phyloP scores from a whole-genome alignment of 2,888 invertebrate species.

The Gymnosoma rotundatum region DNA sequence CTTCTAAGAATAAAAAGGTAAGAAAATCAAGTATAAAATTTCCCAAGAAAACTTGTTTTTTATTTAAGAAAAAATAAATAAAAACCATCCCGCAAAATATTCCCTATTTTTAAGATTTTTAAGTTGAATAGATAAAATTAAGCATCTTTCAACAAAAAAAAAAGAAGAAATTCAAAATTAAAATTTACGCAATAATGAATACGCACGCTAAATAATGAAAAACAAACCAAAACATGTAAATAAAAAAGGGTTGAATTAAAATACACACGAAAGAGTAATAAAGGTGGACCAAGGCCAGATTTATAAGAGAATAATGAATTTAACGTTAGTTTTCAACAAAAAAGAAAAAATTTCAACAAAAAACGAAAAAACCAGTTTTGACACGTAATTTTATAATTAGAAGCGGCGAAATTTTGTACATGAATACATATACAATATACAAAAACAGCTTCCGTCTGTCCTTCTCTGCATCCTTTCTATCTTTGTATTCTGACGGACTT shows the following conservation, averaged over 20 bases:
- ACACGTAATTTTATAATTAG: slow-evolving; percentile 66
- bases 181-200: slow-evolving; percentile 37
- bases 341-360: neutral
- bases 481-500: neutral
- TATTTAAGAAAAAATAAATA: neutral
- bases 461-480: slow-evolving; percentile 9
- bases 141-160: neutral
- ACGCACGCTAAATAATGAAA: slow-evolving; percentile 17
- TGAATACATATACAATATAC: neutral
- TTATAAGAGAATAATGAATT: slow-evolving; percentile 58
- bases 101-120: neutral
- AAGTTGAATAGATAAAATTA: neutral
- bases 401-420: slow-evolving; percentile 29
- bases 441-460: slow-evolving; percentile 51
- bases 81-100: slow-evolving; percentile 7
- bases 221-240: slow-evolving; percentile 32
- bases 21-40: neutral
- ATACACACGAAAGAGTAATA: slow-evolving; percentile 8
- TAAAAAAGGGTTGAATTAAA: slow-evolving; percentile 49
- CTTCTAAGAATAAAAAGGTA: neutral
- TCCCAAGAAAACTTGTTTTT: slow-evolving; percentile 55
- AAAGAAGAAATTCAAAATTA: slow-evolving; percentile 1
- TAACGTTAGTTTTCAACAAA: slow-evolving; percentile 35
- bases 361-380: slow-evolving; percentile 64
- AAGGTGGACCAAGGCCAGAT: slow-evolving; percentile 68